Percentiles rank a stretch among this genome's conserved stretches.
Conservation (phyloP, 2,797 vertebrate species). For the Gorsachius magnificus region DNA sequence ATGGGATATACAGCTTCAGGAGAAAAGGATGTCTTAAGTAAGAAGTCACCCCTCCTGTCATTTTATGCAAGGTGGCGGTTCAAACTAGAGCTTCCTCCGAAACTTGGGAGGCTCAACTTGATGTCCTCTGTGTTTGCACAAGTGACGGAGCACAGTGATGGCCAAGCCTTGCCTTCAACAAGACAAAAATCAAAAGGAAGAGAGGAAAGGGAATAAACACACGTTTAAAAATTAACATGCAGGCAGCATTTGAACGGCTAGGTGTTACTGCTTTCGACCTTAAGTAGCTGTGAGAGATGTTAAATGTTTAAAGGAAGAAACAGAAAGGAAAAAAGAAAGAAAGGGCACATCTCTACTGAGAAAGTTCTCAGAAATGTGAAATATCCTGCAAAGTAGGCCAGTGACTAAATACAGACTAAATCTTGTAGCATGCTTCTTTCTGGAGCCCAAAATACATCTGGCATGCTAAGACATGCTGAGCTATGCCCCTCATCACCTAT, state of each 20-base stretch:
- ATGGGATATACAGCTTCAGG: not conserved
- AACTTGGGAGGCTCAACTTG: not conserved
- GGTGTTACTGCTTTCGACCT: not conserved
- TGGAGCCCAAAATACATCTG: constrained; percentile 58
- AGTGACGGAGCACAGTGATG: not conserved
- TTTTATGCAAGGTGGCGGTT: not conserved
- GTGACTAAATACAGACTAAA: constrained; percentile 62
- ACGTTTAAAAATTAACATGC: not conserved
- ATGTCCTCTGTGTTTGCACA: not conserved
- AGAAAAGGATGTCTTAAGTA: not conserved
- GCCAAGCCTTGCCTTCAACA: not conserved
- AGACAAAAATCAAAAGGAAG: not conserved
- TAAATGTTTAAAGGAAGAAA: not conserved
- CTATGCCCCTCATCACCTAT: constrained; percentile 43
- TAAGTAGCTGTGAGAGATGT: not conserved
- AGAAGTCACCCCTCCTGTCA: not conserved
- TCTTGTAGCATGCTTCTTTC: constrained; percentile 16
- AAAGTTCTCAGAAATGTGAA: constrained; percentile 57
- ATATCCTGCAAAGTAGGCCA: constrained; percentile 47
- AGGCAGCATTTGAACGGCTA: not conserved
- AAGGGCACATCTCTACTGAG: not conserved
- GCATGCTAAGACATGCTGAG: constrained; percentile 15
- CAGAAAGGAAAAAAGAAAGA: too few species aligned
- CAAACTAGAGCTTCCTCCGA: not conserved
- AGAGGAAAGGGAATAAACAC: not conserved